Conservation (phyloP, 2,797 vertebrate genomes). For the Sylvilagus floridanus region DNA sequence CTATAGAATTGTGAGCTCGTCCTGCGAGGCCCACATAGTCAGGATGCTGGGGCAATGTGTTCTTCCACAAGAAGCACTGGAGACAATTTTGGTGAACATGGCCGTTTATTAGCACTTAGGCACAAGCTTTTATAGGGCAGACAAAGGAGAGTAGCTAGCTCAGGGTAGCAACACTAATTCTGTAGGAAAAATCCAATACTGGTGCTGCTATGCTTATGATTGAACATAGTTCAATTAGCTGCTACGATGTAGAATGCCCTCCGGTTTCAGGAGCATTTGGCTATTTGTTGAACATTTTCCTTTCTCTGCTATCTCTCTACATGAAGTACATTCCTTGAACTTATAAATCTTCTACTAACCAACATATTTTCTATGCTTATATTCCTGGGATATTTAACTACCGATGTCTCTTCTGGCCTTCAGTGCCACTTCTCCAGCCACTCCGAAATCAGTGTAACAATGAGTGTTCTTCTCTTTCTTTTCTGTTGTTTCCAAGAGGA, state of each 20-base stretch:
- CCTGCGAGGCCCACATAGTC: too few species aligned
- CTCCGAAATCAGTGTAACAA: neutral
- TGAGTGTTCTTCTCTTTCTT: neutral
- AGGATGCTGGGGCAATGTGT: too few species aligned
- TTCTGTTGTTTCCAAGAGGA: neutral
- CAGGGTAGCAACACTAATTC: too few species aligned
- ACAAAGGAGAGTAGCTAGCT: too few species aligned
- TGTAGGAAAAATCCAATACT: too few species aligned
- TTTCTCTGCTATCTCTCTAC: neutral
- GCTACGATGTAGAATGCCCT: neutral
- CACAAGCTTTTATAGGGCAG: too few species aligned
- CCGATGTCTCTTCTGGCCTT: neutral
- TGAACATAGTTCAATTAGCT: neutral
- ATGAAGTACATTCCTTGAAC: neutral
- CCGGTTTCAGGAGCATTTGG: neutral
- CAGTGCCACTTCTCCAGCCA: rapidly evolving
- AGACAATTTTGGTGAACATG: too few species aligned
- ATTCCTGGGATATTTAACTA: neutral
- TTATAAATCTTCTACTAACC: neutral
- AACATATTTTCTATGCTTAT: neutral
- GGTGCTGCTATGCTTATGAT: too few species aligned
- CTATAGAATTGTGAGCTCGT: neutral
- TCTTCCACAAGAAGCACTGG: too few species aligned
- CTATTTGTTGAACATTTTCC: neutral
- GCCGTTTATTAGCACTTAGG: too few species aligned